Base-by-base conservation (phyloP, 1,140 invertebrate genomes). In the Drosophila funebris region DNA sequence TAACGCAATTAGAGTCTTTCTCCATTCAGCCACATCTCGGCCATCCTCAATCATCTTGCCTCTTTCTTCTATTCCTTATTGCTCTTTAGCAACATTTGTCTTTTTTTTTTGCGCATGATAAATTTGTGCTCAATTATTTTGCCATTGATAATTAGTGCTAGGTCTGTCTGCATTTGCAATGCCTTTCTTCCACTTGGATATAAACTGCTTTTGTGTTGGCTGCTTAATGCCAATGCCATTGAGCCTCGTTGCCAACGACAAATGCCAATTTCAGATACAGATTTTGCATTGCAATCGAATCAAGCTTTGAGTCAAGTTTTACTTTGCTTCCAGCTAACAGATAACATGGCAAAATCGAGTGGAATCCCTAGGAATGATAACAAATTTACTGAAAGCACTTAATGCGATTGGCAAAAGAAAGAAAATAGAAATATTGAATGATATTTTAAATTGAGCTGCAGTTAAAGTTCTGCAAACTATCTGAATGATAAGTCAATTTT, bases 81-180 rank as follows among this genome's bases (percentile, higher is more conserved):
- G 16, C 44, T 58, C 13, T 43, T 27, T 9, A 18, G 14, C 18
- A 41, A 14, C 24, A n/a, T n/a, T n/a, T n/a, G n/a, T 18, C 14
- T 48, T 7, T 13, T 41, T 6, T 8, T 11, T 37, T 54, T 54
- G 37, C 11, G 24, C 50, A 41, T 50, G 60, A 48, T 64, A 48
- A 64, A 41, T 48, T 29, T 39, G 52, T 52, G 31, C 36, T 83
- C 64, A 82, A 78, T 82, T 83, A 83, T 78, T 83, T 83, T 58
- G 70, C 79, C 70, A 75, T 82, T 78, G 79, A 78, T 81, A 82
- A 82, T 83, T 82, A 82, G 75, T 83, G 62, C 37, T 64, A 53
- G 52, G 54, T 75, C 57, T 76, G 56, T 52, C 44, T 48, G 43
- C 37, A 39, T 52, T 46, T 44, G 44, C 37, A 56, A 56, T 64